Evolutionary conservation across 2,113 vertebrate species (phyloP), one percentile per base, ranked within the genome.

Genomic region (Asarcornis scutulata): DNA sequence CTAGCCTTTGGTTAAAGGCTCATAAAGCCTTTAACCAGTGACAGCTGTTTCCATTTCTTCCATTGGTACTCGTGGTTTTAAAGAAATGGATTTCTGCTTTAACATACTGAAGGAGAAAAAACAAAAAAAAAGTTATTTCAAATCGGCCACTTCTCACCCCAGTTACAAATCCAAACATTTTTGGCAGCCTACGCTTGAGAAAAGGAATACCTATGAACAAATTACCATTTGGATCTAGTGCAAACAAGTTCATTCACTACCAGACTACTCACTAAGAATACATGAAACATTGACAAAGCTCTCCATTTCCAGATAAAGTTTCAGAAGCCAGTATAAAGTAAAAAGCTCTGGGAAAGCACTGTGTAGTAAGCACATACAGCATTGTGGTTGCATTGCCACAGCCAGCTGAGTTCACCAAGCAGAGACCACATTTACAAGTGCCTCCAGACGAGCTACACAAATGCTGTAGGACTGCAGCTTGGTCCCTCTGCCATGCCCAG

Each of bases 341-440:
- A 42, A 83, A 87, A 36, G 69, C n/a, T 72, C 76, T 63, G 17
- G 67, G 46, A 87, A 75, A 81, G 79, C 50, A 63, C 58, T 21
- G 8, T 16, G 60, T 64, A 88, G n/a, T 7, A 21, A 83, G 63
- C 53, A 89, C 42, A 64, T 1, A 14, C 7, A 78, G 27, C 32
- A 22, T 9, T 2, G 5, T 1, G 2, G 34, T 40, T 63, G 40
- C 9, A 3, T 56, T 91, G 44, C 13, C 52, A 55, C 60, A 75
- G 76, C 11, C 34, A 73, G 63, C 34, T 53, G 27, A 32, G 64
- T 6, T 73, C 68, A 64, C 22, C 8, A 23, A 83, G 42, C 64
- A 91, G 31, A 56, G 36, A 87, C 42, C 9, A 21, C 31, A 18
- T n/a, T 27, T 44, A 40, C 67, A 80, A 88, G 15, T 15, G 26